phyloP scores from a whole-genome alignment of 2,113 vertebrate species.

The Symphodus melops region DNA sequence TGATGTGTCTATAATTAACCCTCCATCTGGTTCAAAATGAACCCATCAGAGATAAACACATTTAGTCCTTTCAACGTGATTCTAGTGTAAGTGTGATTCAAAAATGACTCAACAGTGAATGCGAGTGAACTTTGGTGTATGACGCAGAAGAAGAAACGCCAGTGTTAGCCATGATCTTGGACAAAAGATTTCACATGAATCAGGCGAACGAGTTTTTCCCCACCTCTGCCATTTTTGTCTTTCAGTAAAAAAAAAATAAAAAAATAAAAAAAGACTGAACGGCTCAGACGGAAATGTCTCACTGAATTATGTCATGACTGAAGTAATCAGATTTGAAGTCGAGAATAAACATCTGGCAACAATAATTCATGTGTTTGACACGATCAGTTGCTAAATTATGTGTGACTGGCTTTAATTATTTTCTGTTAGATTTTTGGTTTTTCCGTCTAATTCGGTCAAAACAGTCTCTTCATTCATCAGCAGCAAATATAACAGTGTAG shows the following conservation, averaged over 20 bases:
- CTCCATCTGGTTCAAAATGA: slow-evolving; percentile 2
- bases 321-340: slow-evolving; percentile 17
- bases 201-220: neutral
- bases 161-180: slow-evolving; percentile 8
- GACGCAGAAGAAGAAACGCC: slow-evolving; percentile 7
- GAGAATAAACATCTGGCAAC: slow-evolving; percentile 50
- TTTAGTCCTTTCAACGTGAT: slow-evolving; percentile 2
- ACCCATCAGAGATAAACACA: neutral
- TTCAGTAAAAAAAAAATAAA: neutral
- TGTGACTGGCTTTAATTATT: slow-evolving; percentile 8
- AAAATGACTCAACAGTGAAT: slow-evolving; percentile 12
- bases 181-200: slow-evolving; percentile 5
- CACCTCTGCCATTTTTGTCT: slow-evolving; percentile 12
- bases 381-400: slow-evolving; percentile 27
- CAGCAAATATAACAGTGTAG: no score
- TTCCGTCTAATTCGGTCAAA: neutral
- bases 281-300: neutral
- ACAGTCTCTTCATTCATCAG: neutral
- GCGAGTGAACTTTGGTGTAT: slow-evolving; percentile 8
- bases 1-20: neutral
- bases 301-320: neutral
- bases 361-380: slow-evolving; percentile 27
- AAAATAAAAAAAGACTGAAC: neutral
- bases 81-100: slow-evolving; percentile 21
- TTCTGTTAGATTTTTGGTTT: slow-evolving; percentile 18